These are phyloP conservation scores for Eupithecia abbreviata DNA, from an alignment of 2,888 invertebrate species.

Conservation along the genomic window DNA sequence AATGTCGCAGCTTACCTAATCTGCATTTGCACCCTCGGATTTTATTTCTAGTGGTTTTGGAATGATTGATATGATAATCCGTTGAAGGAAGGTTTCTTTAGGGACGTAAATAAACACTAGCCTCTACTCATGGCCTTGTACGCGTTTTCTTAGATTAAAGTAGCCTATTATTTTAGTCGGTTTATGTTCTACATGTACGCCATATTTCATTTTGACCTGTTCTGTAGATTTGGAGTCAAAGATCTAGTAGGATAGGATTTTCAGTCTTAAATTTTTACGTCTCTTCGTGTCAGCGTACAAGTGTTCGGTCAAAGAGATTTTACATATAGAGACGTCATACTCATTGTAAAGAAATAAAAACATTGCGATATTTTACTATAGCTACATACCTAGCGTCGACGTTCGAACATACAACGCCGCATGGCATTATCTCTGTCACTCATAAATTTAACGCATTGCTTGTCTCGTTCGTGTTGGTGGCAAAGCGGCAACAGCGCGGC, in stretches of 20 bases:
- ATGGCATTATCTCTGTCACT: no score
- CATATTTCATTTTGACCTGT: background rate
- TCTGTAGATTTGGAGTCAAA: background rate
- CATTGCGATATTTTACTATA: no score
- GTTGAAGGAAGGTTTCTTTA: background rate
- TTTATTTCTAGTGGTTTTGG: constrained; percentile 1
- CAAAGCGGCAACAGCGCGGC: no score
- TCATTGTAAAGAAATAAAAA: no score
- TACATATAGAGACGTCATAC: no score
- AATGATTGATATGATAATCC: background rate
- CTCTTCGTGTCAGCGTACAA: background rate
- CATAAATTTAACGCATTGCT: no score
- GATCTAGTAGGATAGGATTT: background rate
- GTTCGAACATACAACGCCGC: no score
- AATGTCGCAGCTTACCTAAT: constrained; percentile 8
- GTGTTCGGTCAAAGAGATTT: no score
- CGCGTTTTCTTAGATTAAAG: background rate
- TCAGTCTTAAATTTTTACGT: background rate
- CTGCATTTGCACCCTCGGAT: constrained; percentile 10
- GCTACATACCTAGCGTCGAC: no score
- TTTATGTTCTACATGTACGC: background rate
- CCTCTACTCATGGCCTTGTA: background rate
- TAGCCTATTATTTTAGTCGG: background rate
- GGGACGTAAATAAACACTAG: background rate
- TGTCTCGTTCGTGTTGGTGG: no score